These are phyloP conservation scores for Steinernema carpocapsae DNA, from an alignment of 2,888 invertebrate genomes.

Conservation along the genomic window DNA sequence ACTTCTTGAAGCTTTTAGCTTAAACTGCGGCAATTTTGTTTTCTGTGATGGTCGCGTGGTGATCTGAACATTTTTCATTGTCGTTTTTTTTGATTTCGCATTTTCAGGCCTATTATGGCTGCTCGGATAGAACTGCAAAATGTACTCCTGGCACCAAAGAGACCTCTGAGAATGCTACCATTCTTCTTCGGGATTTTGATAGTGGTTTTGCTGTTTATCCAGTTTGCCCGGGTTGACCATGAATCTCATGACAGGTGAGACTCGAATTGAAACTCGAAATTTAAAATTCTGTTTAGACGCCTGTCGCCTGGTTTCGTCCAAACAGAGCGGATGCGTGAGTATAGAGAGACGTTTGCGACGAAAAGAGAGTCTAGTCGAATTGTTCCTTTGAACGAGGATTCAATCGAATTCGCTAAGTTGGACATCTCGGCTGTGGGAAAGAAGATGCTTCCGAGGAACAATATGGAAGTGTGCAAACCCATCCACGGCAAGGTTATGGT, in stretches of 20 bases:
- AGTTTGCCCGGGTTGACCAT: not conserved
- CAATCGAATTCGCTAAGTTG: not conserved
- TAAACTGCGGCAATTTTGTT: too few relatives aligned
- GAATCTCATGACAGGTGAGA: not conserved
- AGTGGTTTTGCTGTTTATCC: not conserved
- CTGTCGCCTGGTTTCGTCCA: too few relatives aligned
- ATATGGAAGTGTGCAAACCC: slow-evolving; percentile 54
- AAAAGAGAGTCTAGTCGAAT: too few relatives aligned
- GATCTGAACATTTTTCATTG: too few relatives aligned
- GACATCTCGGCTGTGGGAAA: not conserved
- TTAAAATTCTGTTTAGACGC: too few relatives aligned
- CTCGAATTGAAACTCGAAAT: too few relatives aligned
- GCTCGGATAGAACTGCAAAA: not conserved
- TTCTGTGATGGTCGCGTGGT: too few relatives aligned
- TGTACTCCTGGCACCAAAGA: not conserved
- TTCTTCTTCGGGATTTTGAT: not conserved
- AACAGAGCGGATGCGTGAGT: too few relatives aligned
- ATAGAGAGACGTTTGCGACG: too few relatives aligned
- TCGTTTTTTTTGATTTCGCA: too few relatives aligned
- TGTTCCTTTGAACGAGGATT: not conserved
- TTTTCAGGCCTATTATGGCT: not conserved
- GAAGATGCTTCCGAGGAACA: slow-evolving; percentile 29
- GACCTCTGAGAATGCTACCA: not conserved
- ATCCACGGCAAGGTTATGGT: slow-evolving; percentile 51
- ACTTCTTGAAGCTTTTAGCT: too few relatives aligned